Conservation (phyloP, 2,888 invertebrate species). For the Diarsia dahlii region DNA sequence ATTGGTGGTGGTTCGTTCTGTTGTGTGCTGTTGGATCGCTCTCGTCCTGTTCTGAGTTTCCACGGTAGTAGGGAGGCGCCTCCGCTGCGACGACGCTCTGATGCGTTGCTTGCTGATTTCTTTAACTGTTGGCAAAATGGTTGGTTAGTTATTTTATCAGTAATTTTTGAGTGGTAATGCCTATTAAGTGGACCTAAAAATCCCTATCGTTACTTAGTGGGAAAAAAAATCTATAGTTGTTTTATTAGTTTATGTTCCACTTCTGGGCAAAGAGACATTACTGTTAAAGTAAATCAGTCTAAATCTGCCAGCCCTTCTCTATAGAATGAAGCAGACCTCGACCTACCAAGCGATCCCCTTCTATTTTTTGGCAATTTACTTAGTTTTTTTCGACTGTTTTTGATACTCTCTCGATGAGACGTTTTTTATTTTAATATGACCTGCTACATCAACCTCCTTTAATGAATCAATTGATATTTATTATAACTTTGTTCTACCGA, state of each 20-base stretch:
- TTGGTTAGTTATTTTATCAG: background rate
- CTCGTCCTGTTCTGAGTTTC: constrained; percentile 94
- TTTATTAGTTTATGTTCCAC: background rate
- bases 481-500: no score
- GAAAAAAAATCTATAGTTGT: background rate
- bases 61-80: constrained; percentile 95
- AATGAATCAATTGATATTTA: no score
- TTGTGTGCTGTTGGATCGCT: constrained; percentile 73
- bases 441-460: no score
- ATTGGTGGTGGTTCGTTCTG: constrained; percentile 59
- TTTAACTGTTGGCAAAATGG: constrained; percentile 90
- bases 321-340: background rate
- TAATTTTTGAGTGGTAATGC: background rate
- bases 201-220: no score
- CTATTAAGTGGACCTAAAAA: background rate
- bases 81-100: constrained; percentile 95
- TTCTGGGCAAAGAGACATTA: background rate
- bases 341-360: background rate
- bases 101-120: constrained; percentile 96
- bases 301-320: background rate
- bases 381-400: no score
- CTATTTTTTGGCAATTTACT: background rate
- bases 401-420: no score
- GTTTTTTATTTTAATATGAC: no score
- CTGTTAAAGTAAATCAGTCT: background rate